Evolutionary conservation across 92 coral and sea anemone genomes (phyloP).

Genomic region (Epizoanthus fatuus): DNA sequence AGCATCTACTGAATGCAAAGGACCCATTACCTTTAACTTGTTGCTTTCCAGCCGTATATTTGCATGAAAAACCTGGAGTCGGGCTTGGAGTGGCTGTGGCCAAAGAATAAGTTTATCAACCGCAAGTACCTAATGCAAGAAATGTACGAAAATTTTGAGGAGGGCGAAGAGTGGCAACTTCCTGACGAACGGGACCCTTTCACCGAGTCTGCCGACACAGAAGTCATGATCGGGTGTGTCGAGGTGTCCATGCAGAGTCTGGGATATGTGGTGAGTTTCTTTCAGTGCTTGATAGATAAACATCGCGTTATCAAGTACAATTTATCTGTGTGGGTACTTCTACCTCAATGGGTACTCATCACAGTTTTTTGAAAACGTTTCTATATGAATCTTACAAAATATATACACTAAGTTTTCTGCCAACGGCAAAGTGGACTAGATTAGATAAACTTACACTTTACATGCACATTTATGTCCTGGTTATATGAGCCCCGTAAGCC

Average conservation of each 20-base stretch:
- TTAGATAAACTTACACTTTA: too few species aligned
- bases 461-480: too few species aligned
- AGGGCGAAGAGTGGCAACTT: conserved; percentile 94
- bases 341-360: too few species aligned
- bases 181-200: conserved; percentile 98
- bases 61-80: conserved; percentile 90
- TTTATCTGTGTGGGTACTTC: too few species aligned
- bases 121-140: conserved; percentile 95
- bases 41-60: conserved; percentile 80
- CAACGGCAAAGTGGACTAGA: too few species aligned
- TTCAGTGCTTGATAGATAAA: not conserved
- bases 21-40: not conserved
- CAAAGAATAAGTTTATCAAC: conserved; percentile 88
- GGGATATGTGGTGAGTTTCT: conserved; percentile 88
- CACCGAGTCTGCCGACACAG: conserved; percentile 85
- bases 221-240: conserved; percentile 94
- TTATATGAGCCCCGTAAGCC: too few species aligned
- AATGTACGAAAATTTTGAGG: conserved; percentile 91
- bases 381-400: too few species aligned
- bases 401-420: too few species aligned
- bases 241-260: conserved; percentile 94
- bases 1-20: too few species aligned
- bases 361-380: too few species aligned
- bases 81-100: conserved; percentile 93
- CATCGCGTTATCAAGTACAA: too few species aligned